Conservation (phyloP, 1,140 invertebrate genomes). For the Conus ventricosus region DNA sequence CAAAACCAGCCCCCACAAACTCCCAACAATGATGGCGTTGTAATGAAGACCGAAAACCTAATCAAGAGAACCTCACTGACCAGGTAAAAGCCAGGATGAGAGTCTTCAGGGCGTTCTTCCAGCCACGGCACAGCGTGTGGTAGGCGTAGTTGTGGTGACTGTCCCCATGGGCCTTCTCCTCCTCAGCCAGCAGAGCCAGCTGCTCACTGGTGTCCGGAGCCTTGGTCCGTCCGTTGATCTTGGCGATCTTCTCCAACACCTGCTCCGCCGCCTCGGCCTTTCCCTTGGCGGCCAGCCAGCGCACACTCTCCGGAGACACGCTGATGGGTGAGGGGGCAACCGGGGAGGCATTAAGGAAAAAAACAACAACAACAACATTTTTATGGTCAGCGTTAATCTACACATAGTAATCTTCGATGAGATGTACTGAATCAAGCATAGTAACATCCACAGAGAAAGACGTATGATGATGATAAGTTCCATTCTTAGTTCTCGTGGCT, state of each 20-base stretch:
- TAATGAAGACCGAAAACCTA: no score
- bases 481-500: no score
- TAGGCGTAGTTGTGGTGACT: not conserved
- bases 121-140: not conserved
- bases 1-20: no score
- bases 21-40: no score
- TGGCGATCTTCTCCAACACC: conserved; percentile 54
- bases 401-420: no score
- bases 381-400: no score
- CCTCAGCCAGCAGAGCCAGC: not conserved
- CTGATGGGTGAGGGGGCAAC: conserved; percentile 33
- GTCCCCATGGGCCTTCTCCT: not conserved
- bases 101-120: not conserved
- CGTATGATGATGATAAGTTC: no score
- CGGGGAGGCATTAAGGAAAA: no score
- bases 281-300: conserved; percentile 57
- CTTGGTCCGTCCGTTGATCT: conserved; percentile 1
- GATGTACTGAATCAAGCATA: no score
- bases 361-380: no score
- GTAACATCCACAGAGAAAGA: no score
- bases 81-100: not conserved
- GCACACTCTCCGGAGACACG: conserved; percentile 58
- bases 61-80: not conserved
- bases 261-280: conserved; percentile 55
- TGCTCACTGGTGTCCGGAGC: not conserved